phyloP scores from a whole-genome alignment of 2,797 vertebrate species.

The Nannoperca australis region DNA sequence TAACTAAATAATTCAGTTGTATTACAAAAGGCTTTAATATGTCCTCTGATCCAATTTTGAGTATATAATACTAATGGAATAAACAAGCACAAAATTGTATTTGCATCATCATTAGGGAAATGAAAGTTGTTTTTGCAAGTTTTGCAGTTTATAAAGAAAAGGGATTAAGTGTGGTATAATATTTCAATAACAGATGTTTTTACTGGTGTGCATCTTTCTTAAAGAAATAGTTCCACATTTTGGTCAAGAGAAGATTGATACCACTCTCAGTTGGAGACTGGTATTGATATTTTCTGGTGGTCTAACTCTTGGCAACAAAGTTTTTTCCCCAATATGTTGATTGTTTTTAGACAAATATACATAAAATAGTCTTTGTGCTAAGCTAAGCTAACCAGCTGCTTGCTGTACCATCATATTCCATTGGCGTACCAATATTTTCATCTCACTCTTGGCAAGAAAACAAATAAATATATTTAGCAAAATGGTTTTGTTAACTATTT shows the following conservation, averaged over 20 bases:
- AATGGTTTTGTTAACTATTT: background rate
- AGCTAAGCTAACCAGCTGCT: background rate
- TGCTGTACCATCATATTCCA: background rate
- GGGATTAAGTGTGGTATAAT: background rate
- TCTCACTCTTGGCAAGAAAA: background rate
- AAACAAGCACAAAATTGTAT: conserved; percentile 1
- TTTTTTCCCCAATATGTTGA: background rate
- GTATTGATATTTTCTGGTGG: background rate
- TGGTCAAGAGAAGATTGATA: background rate
- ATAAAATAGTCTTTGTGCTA: background rate
- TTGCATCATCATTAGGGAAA: background rate
- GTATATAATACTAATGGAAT: background rate
- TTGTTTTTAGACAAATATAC: background rate
- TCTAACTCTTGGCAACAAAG: background rate
- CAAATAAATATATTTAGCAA: background rate
- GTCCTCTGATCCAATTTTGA: background rate
- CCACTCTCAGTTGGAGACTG: background rate
- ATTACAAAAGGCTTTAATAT: background rate
- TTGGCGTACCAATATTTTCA: background rate
- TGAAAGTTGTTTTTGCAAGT: background rate
- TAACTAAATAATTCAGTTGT: background rate
- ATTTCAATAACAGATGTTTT: background rate
- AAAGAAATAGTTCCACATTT: background rate
- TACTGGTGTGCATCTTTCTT: background rate
- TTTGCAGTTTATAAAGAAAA: no score